Conservation (phyloP, 2,797 vertebrate species). For the Pseudochirops corinnae region DNA sequence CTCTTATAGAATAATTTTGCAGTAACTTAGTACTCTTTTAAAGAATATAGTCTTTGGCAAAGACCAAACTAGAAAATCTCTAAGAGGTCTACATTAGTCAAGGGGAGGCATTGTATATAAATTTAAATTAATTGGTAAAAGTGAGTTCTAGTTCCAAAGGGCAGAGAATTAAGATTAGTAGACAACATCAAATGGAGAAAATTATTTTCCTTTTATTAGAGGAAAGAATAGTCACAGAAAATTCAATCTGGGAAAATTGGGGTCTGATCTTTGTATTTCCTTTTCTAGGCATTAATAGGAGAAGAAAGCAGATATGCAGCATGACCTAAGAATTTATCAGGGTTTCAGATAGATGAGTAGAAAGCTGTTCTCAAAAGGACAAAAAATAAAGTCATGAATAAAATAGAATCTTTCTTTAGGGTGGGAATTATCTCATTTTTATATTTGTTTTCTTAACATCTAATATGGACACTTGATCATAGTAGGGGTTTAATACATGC, state of each 20-base stretch:
- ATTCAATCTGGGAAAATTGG: neutral
- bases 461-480: neutral
- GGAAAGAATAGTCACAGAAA: neutral
- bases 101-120: neutral
- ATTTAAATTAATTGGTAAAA: constrained; percentile 32
- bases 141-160: neutral
- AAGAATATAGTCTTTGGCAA: neutral
- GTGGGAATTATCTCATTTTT: neutral
- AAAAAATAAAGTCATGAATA: neutral
- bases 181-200: neutral
- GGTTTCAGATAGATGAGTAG: neutral
- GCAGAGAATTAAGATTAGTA: constrained; percentile 22
- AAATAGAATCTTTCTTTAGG: neutral
- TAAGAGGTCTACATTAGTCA: neutral
- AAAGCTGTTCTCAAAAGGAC: neutral
- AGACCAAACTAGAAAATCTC: neutral
- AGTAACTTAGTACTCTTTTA: neutral
- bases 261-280: neutral
- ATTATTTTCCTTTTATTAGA: neutral
- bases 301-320: neutral
- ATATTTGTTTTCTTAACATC: neutral
- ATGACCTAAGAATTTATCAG: neutral
- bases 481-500: neutral
- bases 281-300: neutral
- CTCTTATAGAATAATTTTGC: neutral